Evolutionary conservation across 1,140 invertebrate species (phyloP).

Genomic region (Drosophila ercepeae): DNA sequence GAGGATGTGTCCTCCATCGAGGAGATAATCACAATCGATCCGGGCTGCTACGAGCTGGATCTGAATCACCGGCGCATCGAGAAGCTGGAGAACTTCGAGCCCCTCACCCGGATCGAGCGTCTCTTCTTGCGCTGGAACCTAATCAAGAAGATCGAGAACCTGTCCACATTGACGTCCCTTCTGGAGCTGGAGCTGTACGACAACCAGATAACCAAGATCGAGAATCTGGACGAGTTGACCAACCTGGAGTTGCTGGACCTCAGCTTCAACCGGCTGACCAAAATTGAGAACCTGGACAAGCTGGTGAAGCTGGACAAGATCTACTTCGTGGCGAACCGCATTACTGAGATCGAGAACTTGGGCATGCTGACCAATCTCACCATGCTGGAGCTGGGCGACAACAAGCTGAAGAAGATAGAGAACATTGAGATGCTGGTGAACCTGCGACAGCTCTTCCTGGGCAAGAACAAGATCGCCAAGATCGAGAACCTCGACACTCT

Average conservation of each 20-base stretch:
- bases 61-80: conserved; percentile 94
- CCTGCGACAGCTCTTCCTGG: conserved; percentile 92
- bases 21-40: conserved; percentile 77
- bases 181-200: conserved; percentile 97
- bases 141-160: conserved; percentile 96
- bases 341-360: conserved; percentile 96
- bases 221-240: conserved; percentile 93
- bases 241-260: conserved; percentile 96
- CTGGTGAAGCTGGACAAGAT: conserved; percentile 93
- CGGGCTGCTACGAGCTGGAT: conserved; percentile 85
- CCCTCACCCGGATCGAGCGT: conserved; percentile 89
- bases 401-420: conserved; percentile 91
- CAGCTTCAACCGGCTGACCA: conserved; percentile 97
- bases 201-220: conserved; percentile 96
- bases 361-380: conserved; percentile 91
- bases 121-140: conserved; percentile 96
- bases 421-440: conserved; percentile 91
- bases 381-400: conserved; percentile 97
- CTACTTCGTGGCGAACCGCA: conserved; percentile 97
- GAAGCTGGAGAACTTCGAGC: conserved; percentile 93
- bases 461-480: conserved; percentile 98
- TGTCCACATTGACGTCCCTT: conserved; percentile 89
- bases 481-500: conserved; percentile 94
- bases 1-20: conserved; percentile 66
- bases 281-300: conserved; percentile 93